A percentile compares a stretch with the other conserved stretches of the same genome.
phyloP scores from a whole-genome alignment of 2,888 invertebrate genomes.

The Osedax fenrisi region DNA sequence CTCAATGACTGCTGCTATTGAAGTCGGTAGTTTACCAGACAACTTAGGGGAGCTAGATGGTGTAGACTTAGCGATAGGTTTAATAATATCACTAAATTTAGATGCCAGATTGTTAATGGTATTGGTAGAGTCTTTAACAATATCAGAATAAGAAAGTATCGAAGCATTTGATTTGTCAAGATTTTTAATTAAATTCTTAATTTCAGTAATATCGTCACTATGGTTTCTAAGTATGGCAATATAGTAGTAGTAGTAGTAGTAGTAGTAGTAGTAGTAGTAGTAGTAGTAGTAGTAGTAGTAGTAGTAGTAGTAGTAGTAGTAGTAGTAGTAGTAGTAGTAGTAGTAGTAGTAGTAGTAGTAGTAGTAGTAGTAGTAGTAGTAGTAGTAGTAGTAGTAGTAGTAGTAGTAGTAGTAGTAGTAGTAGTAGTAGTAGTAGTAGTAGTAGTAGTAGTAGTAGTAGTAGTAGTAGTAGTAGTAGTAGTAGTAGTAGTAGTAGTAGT shows the following conservation, averaged over 20 bases:
- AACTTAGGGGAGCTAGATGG: too few relatives aligned
- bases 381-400: not conserved
- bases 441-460: not conserved
- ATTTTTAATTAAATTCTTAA: too few relatives aligned
- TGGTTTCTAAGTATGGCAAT: too few relatives aligned
- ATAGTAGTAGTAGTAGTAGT: conserved; percentile 15
- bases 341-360: not conserved
- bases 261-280: conserved; percentile 13
- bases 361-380: not conserved
- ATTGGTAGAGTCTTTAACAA: too few relatives aligned
- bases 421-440: not conserved
- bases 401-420: not conserved
- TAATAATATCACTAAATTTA: too few relatives aligned
- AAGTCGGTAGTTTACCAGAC: too few relatives aligned
- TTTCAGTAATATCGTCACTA: too few relatives aligned
- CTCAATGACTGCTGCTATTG: too few relatives aligned
- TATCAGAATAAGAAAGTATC: too few relatives aligned
- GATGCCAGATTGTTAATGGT: too few relatives aligned
- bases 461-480: not conserved
- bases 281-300: not conserved
- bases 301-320: not conserved
- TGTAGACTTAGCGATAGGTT: too few relatives aligned
- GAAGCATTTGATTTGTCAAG: too few relatives aligned
- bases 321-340: not conserved
- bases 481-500: not conserved